phyloP scores from a whole-genome alignment of 53 echinoderm and acorn worm species.

The Echinometra lucunter region DNA sequence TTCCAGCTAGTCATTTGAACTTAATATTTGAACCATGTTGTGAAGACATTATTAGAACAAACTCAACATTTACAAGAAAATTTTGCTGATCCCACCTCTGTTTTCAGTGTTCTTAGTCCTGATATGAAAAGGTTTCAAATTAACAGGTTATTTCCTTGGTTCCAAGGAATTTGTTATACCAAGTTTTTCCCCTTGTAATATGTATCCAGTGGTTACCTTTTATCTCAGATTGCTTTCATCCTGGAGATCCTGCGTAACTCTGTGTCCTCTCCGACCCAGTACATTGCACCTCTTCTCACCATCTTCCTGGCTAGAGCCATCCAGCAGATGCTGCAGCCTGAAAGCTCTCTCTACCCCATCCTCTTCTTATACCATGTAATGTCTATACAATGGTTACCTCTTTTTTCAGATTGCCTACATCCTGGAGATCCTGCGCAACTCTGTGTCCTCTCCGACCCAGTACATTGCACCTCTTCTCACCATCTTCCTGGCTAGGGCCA shows the following conservation, averaged over 20 bases:
- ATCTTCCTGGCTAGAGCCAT: conserved; percentile 75
- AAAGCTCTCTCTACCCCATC: conserved; percentile 78
- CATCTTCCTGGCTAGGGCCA: conserved; percentile 73
- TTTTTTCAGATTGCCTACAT: conserved; percentile 80
- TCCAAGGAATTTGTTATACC: too few species aligned
- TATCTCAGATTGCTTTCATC: conserved; percentile 81
- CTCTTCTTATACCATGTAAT: conserved; percentile 67
- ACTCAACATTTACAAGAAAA: too few species aligned
- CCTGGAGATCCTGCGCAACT: conserved; percentile 85
- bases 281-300: conserved; percentile 76
- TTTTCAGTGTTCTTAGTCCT: too few species aligned
- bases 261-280: conserved; percentile 73
- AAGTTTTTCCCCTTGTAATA: not conserved
- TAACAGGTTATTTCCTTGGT: too few species aligned
- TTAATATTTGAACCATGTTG: not conserved
- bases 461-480: conserved; percentile 77
- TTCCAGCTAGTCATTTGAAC: not conserved
- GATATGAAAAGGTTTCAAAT: too few species aligned
- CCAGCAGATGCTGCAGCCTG: conserved; percentile 79
- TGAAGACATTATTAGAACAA: not conserved
- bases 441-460: conserved; percentile 77
- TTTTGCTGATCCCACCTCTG: too few species aligned
- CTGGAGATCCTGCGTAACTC: conserved; percentile 89
- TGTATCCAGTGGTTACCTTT: not conserved
- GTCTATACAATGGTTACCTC: not conserved